Percentiles rank a stretch among this genome's conserved stretches.
Evolutionary conservation across 2,113 vertebrate genomes (phyloP).

Genomic region (Collichthys lucidus): DNA sequence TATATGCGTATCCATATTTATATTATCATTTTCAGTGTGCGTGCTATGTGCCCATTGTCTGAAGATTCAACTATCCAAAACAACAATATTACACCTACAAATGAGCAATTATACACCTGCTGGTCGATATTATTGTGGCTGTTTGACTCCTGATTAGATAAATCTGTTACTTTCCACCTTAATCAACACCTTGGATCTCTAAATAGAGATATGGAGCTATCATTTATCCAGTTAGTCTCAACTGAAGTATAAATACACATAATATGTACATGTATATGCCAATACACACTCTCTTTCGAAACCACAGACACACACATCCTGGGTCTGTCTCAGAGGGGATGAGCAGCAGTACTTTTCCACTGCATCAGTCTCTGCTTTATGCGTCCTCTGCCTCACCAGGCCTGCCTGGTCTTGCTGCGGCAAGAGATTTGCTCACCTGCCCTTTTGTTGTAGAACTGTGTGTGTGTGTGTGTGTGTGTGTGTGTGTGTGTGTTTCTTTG

Average conservation of each 20-base stretch:
- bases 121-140: neutral
- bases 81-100: neutral
- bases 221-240: neutral
- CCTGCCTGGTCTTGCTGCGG: conserved; percentile 75
- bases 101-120: neutral
- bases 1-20: conserved; percentile 15
- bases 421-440: conserved; percentile 66
- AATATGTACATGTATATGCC: neutral
- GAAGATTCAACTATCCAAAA: conserved; percentile 1
- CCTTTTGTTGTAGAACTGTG: conserved; percentile 45
- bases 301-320: conserved; percentile 12
- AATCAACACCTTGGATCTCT: conserved; percentile 8
- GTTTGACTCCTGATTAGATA: conserved; percentile 9
- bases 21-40: neutral
- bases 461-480: neutral
- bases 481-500: neutral
- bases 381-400: conserved; percentile 39
- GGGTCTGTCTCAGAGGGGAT: conserved; percentile 51
- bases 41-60: neutral
- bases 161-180: conserved; percentile 11
- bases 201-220: conserved; percentile 8
- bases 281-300: neutral
- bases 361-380: conserved; percentile 43
- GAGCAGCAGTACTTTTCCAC: conserved; percentile 76
- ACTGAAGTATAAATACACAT: neutral